A percentile compares a stretch with the other conserved stretches of the same genome.
Evolutionary conservation across 2,113 vertebrate genomes (phyloP).

Genomic region (Rhagologus leucostigma): DNA sequence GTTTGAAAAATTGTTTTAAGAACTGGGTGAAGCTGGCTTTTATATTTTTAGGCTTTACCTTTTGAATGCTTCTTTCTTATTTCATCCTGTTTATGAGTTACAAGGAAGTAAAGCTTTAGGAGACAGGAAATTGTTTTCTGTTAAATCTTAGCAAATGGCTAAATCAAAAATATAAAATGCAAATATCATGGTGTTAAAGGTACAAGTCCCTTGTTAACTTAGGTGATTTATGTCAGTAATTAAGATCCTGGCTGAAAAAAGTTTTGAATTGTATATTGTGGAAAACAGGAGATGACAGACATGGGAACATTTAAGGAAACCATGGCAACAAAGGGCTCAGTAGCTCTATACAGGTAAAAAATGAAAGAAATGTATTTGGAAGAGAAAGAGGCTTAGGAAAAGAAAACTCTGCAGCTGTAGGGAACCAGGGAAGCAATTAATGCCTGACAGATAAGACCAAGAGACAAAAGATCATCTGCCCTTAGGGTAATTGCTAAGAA

Average conservation of each 20-base stretch:
- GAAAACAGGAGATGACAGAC: background rate
- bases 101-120: background rate
- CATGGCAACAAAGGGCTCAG: constrained; percentile 19
- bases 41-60: background rate
- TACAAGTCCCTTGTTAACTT: background rate
- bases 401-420: background rate
- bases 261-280: background rate
- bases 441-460: background rate
- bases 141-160: background rate
- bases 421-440: background rate
- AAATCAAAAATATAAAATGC: background rate
- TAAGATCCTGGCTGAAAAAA: background rate
- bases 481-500: background rate
- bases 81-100: background rate
- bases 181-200: background rate
- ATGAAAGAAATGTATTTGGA: background rate
- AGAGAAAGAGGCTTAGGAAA: background rate
- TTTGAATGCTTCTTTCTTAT: background rate
- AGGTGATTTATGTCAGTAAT: background rate
- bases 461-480: background rate
- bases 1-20: background rate
- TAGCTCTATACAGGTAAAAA: constrained; percentile 1
- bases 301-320: background rate
- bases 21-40: background rate
- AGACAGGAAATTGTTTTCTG: background rate